Conservation (phyloP, 2,888 invertebrate genomes). For the Tetheella fluctuosa region DNA sequence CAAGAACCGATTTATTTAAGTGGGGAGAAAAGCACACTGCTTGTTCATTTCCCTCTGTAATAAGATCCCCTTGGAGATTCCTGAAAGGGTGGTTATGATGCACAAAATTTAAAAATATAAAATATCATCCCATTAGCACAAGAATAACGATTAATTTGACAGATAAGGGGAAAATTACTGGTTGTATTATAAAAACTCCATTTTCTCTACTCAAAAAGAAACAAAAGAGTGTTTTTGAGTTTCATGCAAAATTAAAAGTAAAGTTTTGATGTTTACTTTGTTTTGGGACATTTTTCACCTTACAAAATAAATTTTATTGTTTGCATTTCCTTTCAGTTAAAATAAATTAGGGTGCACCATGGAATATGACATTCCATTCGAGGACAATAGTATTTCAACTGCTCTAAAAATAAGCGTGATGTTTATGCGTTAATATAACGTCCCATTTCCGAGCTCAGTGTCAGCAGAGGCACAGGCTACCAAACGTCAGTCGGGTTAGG, state of each 20-base stretch:
- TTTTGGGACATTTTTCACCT: neutral
- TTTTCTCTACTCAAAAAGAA: slow-evolving; percentile 10
- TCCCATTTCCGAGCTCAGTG: slow-evolving; percentile 58
- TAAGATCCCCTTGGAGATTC: slow-evolving; percentile 48
- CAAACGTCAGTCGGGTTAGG: slow-evolving; percentile 53
- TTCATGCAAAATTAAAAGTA: too few relatives aligned
- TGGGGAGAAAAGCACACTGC: slow-evolving; percentile 58
- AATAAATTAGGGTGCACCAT: slow-evolving; percentile 3
- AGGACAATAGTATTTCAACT: slow-evolving; percentile 30
- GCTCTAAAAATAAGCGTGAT: slow-evolving; percentile 70
- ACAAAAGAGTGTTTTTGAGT: neutral
- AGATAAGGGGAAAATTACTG: slow-evolving; percentile 36
- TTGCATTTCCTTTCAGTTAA: neutral
- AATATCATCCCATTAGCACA: slow-evolving; percentile 66
- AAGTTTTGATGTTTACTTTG: too few relatives aligned
- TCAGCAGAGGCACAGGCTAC: slow-evolving; percentile 47
- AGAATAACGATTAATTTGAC: slow-evolving; percentile 58
- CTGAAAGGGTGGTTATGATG: slow-evolving; percentile 52
- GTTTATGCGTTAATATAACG: slow-evolving; percentile 57
- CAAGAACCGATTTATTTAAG: slow-evolving; percentile 73
- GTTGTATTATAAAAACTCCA: neutral
- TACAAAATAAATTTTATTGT: neutral
- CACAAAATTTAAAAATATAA: slow-evolving; percentile 39
- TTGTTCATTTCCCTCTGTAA: slow-evolving; percentile 58
- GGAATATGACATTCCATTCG: neutral